These are phyloP conservation scores for Vimba vimba DNA, from an alignment of 2,113 vertebrate species.

Conservation along the genomic window DNA sequence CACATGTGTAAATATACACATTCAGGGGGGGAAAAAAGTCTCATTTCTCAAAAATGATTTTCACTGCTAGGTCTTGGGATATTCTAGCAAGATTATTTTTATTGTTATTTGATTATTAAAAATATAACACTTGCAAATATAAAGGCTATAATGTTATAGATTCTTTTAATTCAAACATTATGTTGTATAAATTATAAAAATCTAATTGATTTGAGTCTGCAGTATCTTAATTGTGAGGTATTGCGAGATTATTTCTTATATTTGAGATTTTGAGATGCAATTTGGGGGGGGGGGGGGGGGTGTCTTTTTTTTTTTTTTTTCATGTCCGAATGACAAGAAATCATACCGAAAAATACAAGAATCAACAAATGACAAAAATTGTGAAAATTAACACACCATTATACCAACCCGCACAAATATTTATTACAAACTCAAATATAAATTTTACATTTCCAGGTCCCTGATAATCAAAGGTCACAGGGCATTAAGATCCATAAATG, in stretches of 20 bases:
- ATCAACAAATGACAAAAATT: no score
- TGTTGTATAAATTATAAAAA: not conserved
- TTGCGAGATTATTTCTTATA: not conserved
- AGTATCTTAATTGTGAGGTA: not conserved
- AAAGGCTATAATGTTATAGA: not conserved
- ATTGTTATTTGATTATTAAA: not conserved
- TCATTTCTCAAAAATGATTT: not conserved
- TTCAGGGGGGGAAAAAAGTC: not conserved
- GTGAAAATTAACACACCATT: not conserved
- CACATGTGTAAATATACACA: constrained; percentile 24
- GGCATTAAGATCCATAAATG: not conserved
- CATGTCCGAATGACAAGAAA: no score
- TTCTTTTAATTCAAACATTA: not conserved
- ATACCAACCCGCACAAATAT: not conserved
- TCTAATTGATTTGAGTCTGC: not conserved
- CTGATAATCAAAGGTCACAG: not conserved
- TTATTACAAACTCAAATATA: not conserved
- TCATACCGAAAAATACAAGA: no score
- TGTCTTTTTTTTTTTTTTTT: no score
- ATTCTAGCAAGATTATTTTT: not conserved
- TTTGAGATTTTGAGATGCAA: no score
- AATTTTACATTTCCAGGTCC: not conserved
- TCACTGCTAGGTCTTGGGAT: not conserved
- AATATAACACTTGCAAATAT: not conserved
- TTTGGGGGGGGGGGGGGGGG: no score